phyloP scores from a whole-genome alignment of 2,113 vertebrate genomes.

The Nesogale talazaci region DNA sequence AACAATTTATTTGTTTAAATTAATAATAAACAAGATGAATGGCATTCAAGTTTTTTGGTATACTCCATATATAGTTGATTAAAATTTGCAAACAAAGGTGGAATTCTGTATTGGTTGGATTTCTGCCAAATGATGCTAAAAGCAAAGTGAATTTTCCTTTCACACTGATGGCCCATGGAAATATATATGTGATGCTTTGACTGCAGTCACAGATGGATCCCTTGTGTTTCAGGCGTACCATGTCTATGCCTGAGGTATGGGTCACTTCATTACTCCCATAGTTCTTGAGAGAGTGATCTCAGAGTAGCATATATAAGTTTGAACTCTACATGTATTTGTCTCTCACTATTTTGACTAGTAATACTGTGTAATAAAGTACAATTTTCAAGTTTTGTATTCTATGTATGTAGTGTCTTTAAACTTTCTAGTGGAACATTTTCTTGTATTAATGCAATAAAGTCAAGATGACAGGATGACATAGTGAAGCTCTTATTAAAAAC shows the following conservation, averaged over 20 bases:
- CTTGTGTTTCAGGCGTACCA: constrained; percentile 56
- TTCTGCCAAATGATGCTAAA: constrained; percentile 62
- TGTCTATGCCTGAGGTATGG: constrained; percentile 54
- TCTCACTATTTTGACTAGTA: constrained; percentile 43
- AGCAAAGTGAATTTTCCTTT: constrained; percentile 54
- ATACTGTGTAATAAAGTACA: constrained; percentile 41
- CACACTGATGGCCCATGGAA: constrained; percentile 47
- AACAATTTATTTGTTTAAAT: constrained; percentile 61
- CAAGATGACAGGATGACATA: constrained; percentile 58
- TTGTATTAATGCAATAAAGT: constrained; percentile 62
- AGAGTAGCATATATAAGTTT: constrained; percentile 38
- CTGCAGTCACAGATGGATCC: constrained; percentile 19
- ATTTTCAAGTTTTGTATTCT: constrained; percentile 56
- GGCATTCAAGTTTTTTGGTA: constrained; percentile 32
- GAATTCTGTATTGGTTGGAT: constrained; percentile 52
- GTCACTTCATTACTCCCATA: constrained; percentile 30
- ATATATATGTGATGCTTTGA: constrained; percentile 57
- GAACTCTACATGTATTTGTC: constrained; percentile 37
- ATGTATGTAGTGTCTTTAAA: constrained; percentile 62
- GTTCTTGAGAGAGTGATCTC: constrained; percentile 39
- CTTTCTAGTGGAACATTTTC: constrained; percentile 46
- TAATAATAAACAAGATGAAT: constrained; percentile 56
- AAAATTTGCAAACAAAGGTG: constrained; percentile 59
- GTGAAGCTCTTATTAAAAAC: constrained; percentile 74
- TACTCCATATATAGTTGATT: constrained; percentile 26